Base-by-base conservation (phyloP, 1,140 invertebrate genomes). In the Hyphantria cunea region DNA sequence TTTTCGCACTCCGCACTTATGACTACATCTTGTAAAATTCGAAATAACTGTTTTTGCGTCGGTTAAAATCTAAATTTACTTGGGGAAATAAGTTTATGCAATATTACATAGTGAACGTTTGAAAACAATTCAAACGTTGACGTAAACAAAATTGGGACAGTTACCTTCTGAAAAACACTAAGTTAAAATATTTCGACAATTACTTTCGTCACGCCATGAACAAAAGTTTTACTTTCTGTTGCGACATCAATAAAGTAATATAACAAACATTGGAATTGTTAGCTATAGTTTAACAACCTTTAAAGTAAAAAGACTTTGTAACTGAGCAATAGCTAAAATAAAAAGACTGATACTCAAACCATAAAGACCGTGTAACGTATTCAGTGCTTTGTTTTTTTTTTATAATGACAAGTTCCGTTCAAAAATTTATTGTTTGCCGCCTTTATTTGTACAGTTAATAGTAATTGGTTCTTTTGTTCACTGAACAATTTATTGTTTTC, bases 301-400 rank as follows among this genome's bases (percentile, higher is more conserved):
- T 7, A 7, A 39, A 34, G n/a, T 34, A 34, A 39, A 39, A 39
- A 9, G 37, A n/a, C 41, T 13, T 12, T 44, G 41, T 2, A n/a
- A n/a, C n/a, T n/a, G n/a, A n/a, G n/a, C n/a, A n/a, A n/a, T n/a
- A 12, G 41, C 7, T 25, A 25, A 5, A 25, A 25, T 25, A 25
- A 25, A 25, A 25, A 25, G 5, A 5, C 17, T 25, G 17, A 25
- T 25, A 25, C 17, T 25, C 17, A 25, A 25, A 25, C 17, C 5
- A 25, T 5, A 5, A 25, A 25, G 17, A 25, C 17, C 17, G 17
- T 25, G 5, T 25, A 5, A 25, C 17, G 17, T 25, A 25, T 25
- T 25, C 5, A 25, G 17, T 44, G 41, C 41, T 44, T 44, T 44
- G 41, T 44, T 44, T 44, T 44, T 44, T 44, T 44, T 44, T 7